A percentile compares a stretch with the other conserved stretches of the same genome.
phyloP scores from a whole-genome alignment of 2,113 vertebrate genomes.

The Rhodinocichla rosea region DNA sequence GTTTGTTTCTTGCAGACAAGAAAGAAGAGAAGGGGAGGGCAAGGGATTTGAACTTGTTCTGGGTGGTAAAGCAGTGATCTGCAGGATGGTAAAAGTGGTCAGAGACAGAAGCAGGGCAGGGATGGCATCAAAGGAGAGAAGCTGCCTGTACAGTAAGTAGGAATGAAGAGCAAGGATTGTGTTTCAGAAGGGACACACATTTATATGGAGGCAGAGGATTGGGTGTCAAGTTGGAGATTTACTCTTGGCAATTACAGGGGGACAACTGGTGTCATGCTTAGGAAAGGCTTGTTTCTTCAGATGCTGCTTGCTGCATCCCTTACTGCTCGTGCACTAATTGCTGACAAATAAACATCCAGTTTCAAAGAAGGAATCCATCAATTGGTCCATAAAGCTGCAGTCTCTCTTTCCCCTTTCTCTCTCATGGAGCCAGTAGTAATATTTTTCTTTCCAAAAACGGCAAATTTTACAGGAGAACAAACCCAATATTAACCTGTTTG shows the following conservation, averaged over 20 bases:
- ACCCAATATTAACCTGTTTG: not conserved
- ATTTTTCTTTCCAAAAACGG: not conserved
- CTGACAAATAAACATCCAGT: not conserved
- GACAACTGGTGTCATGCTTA: not conserved
- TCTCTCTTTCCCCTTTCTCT: not conserved
- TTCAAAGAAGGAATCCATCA: not conserved
- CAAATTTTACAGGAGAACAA: not conserved
- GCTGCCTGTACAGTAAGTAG: not conserved
- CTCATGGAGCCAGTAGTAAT: not conserved
- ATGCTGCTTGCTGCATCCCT: not conserved
- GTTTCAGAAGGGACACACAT: not conserved
- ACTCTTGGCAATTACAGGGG: not conserved
- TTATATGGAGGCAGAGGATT: not conserved
- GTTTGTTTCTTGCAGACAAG: not conserved
- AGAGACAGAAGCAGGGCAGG: not conserved
- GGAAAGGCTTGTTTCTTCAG: not conserved
- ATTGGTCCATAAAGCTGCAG: not conserved
- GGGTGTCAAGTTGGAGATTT: not conserved
- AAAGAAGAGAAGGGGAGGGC: not conserved
- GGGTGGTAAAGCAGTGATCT: not conserved
- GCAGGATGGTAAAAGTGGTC: not conserved
- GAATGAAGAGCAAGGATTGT: not conserved
- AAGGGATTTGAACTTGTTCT: not conserved
- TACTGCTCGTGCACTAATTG: not conserved
- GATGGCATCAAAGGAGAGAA: not conserved